Evolutionary conservation across 2,888 invertebrate genomes (phyloP), one percentile per base, ranked within the genome.

Genomic region (Amphipyra berbera): DNA sequence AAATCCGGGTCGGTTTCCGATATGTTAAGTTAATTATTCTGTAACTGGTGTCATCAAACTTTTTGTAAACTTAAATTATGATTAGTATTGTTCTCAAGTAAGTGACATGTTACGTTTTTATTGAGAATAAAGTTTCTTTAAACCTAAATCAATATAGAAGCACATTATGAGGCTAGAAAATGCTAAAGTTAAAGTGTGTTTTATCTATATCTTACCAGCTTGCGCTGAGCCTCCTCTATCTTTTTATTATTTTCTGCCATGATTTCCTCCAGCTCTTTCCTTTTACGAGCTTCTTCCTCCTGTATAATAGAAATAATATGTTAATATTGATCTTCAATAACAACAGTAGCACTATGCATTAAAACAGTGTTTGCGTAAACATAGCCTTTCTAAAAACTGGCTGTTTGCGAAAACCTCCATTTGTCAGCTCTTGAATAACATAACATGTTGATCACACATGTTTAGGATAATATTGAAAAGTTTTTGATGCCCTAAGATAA

Each of bases 241-340:
- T 99, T 99, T 94, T 96, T 97, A 96, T 99, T 99, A 96, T 99
- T 99, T 96, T 99, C 99, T 85, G 98, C 98, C 96, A 99, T 97
- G 95, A 99, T 99, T 94, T 97, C 97, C 95, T 99, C 99, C 90
- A 99, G 96, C 95, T 98, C 98, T 96, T 98, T 98, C 86, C 98
- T 97, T 95, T 99, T 99, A 95, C 97, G 97, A 94, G 97, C 97
- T 96, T 99, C 99, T 96, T 98, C 99, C 96, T 99, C 99, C 99
- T 99, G 98, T 96, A 96, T 96, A 95, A 96, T 92, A 94, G 93
- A 95, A 92, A 84, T 73, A 63, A 83, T 76, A 93, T 91, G 86
- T 93, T 92, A 91, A 90, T 82, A 85, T 81, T 69, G 79, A 78
- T 76, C 76, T 68, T 78, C 60, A 58, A 27, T 52, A 49, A 57